phyloP scores from a whole-genome alignment of 1,140 invertebrate genomes.

The Apis florea region DNA sequence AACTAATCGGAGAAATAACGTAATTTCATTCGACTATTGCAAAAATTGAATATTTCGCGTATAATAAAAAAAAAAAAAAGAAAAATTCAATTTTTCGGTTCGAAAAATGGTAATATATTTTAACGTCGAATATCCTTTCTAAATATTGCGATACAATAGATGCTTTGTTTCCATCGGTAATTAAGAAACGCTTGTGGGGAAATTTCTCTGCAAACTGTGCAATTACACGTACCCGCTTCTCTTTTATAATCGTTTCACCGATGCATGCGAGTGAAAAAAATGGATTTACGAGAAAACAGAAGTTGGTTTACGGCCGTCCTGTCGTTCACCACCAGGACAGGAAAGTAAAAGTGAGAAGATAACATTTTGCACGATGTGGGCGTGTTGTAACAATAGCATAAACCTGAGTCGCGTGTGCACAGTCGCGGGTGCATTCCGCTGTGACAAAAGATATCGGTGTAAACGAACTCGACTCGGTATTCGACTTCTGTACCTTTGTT shows the following conservation, averaged over 20 bases:
- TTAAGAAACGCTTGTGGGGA: neutral
- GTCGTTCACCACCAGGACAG: neutral
- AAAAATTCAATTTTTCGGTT: neutral
- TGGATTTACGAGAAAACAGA: neutral
- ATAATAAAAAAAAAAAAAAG: no score
- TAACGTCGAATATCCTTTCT: neutral
- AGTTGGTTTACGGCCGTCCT: neutral
- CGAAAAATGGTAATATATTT: neutral
- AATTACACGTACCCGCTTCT: neutral
- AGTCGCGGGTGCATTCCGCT: slow-evolving; percentile 15
- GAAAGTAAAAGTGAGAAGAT: slow-evolving; percentile 28
- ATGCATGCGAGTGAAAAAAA: neutral
- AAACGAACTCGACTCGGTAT: slow-evolving; percentile 20
- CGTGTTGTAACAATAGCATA: slow-evolving; percentile 33
- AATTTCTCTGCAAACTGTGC: neutral
- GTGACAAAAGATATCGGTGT: neutral
- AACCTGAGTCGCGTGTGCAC: neutral
- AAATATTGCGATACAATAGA: neutral
- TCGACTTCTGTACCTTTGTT: neutral
- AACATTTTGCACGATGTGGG: slow-evolving; percentile 31
- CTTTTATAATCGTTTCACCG: neutral
- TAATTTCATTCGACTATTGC: neutral
- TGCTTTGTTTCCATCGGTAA: neutral
- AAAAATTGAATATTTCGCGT: neutral
- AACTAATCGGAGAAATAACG: no score